Conservation (phyloP, 2,113 vertebrate genomes). For the Terrapene triunguis region DNA sequence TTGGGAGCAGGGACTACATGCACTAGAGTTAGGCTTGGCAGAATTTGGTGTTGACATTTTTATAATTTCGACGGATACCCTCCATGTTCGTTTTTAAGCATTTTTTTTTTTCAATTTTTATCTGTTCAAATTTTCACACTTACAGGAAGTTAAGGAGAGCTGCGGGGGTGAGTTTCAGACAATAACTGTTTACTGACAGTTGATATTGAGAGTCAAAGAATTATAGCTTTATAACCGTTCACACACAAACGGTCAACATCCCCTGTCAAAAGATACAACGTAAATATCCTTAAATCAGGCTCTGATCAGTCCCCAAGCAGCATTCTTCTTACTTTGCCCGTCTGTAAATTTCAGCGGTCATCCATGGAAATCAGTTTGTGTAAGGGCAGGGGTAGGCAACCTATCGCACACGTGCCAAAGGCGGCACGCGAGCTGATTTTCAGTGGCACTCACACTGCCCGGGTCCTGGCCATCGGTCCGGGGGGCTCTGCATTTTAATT, state of each 20-base stretch:
- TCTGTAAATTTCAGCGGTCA: background rate
- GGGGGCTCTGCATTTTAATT: no score
- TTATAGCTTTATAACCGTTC: background rate
- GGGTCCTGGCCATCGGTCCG: no score
- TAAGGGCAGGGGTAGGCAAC: no score
- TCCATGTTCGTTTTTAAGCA: background rate
- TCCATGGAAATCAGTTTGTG: background rate
- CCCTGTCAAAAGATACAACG: background rate
- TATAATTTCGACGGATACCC: background rate
- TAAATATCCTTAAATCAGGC: background rate
- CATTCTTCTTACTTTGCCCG: background rate
- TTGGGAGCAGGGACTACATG: background rate
- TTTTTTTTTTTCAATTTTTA: background rate
- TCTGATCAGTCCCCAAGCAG: background rate
- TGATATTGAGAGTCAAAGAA: background rate
- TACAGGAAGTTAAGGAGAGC: background rate
- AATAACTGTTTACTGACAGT: background rate
- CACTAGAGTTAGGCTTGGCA: background rate
- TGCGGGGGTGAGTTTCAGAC: no score
- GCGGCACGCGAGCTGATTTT: no score
- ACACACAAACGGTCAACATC: background rate
- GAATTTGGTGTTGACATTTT: background rate
- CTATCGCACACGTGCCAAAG: no score
- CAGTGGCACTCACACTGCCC: no score
- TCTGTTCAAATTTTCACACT: background rate